Percentiles rank a stretch among this genome's conserved stretches.
phyloP scores from a whole-genome alignment of 1,140 invertebrate genomes.

The Leptinotarsa defecta region DNA sequence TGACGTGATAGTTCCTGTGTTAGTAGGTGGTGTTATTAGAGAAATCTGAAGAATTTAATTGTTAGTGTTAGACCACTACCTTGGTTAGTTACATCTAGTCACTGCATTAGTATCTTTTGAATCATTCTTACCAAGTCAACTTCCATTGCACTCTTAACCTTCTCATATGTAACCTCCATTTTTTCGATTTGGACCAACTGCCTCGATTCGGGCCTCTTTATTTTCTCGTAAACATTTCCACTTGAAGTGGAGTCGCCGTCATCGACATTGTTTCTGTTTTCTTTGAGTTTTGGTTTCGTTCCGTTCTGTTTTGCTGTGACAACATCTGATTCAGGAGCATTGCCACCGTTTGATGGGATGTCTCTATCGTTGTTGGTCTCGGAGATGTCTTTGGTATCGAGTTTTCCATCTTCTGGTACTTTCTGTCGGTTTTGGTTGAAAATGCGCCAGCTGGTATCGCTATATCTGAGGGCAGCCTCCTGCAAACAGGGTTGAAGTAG shows the following conservation, averaged over 20 bases:
- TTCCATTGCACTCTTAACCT: conserved; percentile 39
- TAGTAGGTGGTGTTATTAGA: no score
- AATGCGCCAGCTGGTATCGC: conserved; percentile 66
- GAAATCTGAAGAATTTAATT: no score
- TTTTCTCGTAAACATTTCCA: conserved; percentile 25
- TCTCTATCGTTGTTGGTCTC: conserved; percentile 12
- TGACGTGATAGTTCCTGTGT: no score
- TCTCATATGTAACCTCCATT: conserved; percentile 43
- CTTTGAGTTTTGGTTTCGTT: conserved; percentile 17
- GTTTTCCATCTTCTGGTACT: conserved; percentile 30
- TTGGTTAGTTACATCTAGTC: not conserved
- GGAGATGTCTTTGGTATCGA: conserved; percentile 34
- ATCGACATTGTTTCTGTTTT: conserved; percentile 11
- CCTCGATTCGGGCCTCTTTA: conserved; percentile 23
- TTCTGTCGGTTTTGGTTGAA: conserved; percentile 60
- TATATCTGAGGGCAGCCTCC: conserved; percentile 62
- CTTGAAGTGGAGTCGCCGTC: conserved; percentile 24
- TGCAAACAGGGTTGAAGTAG: conserved; percentile 46
- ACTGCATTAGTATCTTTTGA: conserved; percentile 9
- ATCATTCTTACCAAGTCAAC: conserved; percentile 44
- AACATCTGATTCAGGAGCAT: not conserved
- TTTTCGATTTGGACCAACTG: conserved; percentile 41
- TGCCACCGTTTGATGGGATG: not conserved
- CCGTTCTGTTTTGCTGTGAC: conserved; percentile 15
- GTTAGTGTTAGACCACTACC: no score